These are phyloP conservation scores for Anarrhichthys ocellatus DNA, from an alignment of 2,113 vertebrate species.

Conservation along the genomic window DNA sequence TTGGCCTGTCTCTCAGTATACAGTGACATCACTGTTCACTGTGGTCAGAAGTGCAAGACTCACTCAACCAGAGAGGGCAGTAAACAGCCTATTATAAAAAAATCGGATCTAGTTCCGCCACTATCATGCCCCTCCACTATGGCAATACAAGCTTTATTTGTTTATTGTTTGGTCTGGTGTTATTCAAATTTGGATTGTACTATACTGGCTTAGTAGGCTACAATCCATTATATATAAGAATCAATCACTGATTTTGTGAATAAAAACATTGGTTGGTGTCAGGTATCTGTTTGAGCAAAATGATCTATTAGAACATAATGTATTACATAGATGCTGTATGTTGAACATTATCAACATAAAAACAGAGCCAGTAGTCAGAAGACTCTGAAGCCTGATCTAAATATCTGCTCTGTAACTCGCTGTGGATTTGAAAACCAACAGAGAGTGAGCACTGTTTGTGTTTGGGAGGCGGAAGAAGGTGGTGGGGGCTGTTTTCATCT, in stretches of 20 bases:
- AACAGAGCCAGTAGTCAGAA: not conserved
- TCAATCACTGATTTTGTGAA: not conserved
- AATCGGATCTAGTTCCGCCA: not conserved
- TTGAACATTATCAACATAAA: not conserved
- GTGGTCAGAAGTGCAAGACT: not conserved
- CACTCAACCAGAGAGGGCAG: conserved; percentile 4
- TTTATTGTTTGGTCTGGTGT: not conserved
- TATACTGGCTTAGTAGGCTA: not conserved
- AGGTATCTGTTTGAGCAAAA: not conserved
- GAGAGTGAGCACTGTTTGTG: not conserved
- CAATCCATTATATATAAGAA: not conserved
- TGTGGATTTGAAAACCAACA: not conserved
- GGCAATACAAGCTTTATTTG: not conserved
- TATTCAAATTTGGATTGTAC: not conserved
- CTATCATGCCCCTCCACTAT: not conserved
- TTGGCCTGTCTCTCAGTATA: not conserved
- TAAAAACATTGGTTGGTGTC: not conserved
- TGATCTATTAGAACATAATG: not conserved
- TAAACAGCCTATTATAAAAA: not conserved
- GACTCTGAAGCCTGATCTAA: not conserved
- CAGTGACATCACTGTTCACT: not conserved
- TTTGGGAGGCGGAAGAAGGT: conserved; percentile 1
- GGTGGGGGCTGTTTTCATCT: conserved; percentile 33
- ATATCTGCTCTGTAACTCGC: conserved; percentile 5
- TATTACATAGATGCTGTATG: not conserved